Evolutionary conservation across 2,113 vertebrate species (phyloP), one percentile per base, ranked within the genome.

Genomic region (Lepus europaeus): DNA sequence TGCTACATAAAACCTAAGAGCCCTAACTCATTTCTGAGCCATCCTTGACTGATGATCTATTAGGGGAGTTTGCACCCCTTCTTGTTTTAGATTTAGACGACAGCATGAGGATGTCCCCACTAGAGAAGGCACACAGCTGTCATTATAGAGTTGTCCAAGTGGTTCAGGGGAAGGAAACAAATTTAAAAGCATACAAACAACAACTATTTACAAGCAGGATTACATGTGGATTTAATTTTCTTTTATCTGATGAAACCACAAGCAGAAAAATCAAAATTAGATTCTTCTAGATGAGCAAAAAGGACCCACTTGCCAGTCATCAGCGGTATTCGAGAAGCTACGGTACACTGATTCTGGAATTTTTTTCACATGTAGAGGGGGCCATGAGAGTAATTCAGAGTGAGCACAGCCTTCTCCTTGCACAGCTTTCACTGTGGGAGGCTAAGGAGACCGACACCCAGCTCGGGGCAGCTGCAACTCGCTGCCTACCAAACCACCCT

Each of bases 261-360:
- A 87, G n/a, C 45, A 59, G 77, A 95, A 22, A 92, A 84, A 64
- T 64, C 39, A 94, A 91, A 85, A 76, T 68, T 27, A 78, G 9
- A 84, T 66, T 69, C 73, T 22, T 68, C 17, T 36, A 64, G 16
- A 88, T 53, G 11, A 88, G 23, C 7, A 68, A 88, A 91, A 6
- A 7, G 77, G 74, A 33, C 39, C 10, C 11, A 14, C 49, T 89
- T 64, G 93, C 36, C 91, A 89, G 59, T 6, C n/a, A 51, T 9
- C 59, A 89, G 10, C 64, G 23, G 53, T 51, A 6, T 74, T 33
- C 39, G 16, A 78, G 56, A 82, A 79, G 12, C 64, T 82, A 64
- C 19, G 13, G 33, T 53, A 72, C 33, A 39, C 27, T 70, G 39
- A 45, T 27, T 91, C 19, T 27, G 73, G 56, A 68, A 73, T n/a